Base-by-base conservation (phyloP, 2,113 vertebrate genomes). In the Rhynchomys soricoides region DNA sequence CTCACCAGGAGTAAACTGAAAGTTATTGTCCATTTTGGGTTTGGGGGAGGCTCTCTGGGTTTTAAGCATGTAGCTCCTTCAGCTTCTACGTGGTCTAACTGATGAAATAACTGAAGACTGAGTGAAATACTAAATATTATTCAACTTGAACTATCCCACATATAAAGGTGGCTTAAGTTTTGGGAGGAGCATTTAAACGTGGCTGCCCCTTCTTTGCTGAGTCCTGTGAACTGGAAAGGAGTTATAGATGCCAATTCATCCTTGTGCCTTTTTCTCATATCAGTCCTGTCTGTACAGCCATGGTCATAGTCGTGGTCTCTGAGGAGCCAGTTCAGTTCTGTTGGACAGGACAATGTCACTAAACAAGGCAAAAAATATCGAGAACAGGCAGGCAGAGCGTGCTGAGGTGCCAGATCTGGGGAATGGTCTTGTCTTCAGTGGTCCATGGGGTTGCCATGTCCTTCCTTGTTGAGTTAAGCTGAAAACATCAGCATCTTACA, bases 11-110 rank as follows among this genome's bases (percentile, higher is more conserved):
- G 64, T 66, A 82, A 86, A 68, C 86, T 70, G 22, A 92, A 95
- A 88, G 52, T 73, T 86, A 50, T 16, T 57, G n/a, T 73, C 12
- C 78, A 40, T 66, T 43, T 82, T 78, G 40, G 22, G 71, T 29
- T 64, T 91, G 57, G 57, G 86, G 81, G 93, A 82, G 8, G n/a
- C 24, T 93, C 89, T 90, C 31, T 73, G 71, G 37, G 91, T 93
- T 93, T 95, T 78, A 73, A 57, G 19, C 13, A 26, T 77, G 37
- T 40, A 31, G 82, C 77, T 93, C 43, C 26, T 55, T 88, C 8
- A 48, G 59, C 26, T 95, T 92, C 92, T 93, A 15, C 37, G 55
- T 83, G 64, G 17, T 93, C 40, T 74, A 37, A 59, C 45, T 93
- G 21, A 43, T 95, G 74, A 95, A 87, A 77, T 68, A 95, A 73